Evolutionary conservation across 1,140 invertebrate species (phyloP).

Genomic region (Temnothorax longispinosus): DNA sequence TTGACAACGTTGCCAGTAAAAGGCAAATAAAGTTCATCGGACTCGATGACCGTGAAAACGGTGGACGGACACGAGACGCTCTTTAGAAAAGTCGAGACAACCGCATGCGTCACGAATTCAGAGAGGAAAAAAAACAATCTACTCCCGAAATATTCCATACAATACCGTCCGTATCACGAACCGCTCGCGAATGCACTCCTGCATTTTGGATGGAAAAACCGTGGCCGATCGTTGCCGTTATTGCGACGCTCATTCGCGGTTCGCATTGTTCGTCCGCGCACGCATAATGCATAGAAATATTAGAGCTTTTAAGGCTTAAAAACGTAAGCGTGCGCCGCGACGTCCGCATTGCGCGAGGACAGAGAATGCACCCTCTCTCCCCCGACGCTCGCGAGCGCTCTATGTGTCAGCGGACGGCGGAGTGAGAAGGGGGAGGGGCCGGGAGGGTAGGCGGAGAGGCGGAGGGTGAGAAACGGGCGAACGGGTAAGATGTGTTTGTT

Average conservation of each 20-base stretch:
- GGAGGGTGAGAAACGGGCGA: slow-evolving; percentile 67
- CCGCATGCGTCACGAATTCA: slow-evolving; percentile 17
- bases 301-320: slow-evolving; percentile 70
- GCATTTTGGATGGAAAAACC: slow-evolving; percentile 55
- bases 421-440: neutral
- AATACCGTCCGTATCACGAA: slow-evolving; percentile 23
- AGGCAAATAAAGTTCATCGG: neutral
- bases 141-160: slow-evolving; percentile 18
- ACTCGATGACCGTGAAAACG: slow-evolving; percentile 14
- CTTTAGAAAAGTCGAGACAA: slow-evolving; percentile 31
- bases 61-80: neutral
- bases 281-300: slow-evolving; percentile 58
- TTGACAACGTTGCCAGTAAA: neutral
- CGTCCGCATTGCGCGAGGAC: slow-evolving; percentile 23
- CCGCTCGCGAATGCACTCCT: neutral
- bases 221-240: slow-evolving; percentile 30
- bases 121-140: slow-evolving; percentile 22
- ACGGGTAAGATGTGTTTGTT: slow-evolving; percentile 84
- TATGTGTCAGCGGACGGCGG: slow-evolving; percentile 46
- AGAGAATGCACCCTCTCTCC: slow-evolving; percentile 41
- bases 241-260: slow-evolving; percentile 1
- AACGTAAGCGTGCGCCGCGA: slow-evolving; percentile 59
- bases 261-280: slow-evolving; percentile 60
- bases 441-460: neutral
- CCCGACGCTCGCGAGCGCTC: slow-evolving; percentile 32